phyloP scores from a whole-genome alignment of 37 sponge, comb jelly and placozoan genomes.

The Mnemiopsis leidyi region DNA sequence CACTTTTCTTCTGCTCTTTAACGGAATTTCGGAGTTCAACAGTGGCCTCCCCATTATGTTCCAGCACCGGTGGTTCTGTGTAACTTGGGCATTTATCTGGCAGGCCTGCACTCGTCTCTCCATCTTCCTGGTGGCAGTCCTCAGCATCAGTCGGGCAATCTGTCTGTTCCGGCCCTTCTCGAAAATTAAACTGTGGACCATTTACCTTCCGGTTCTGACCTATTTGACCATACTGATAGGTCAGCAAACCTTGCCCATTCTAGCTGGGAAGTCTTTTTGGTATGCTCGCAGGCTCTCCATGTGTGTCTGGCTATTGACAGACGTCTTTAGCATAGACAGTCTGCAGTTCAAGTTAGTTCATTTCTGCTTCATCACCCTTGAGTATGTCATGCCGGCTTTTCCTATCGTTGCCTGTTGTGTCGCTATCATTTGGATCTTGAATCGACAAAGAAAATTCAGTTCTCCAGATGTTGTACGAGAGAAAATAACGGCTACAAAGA shows the following conservation, averaged over 20 bases:
- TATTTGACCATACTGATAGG: neutral
- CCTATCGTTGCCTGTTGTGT: neutral
- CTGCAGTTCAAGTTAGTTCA: neutral
- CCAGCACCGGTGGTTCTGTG: constrained; percentile 4
- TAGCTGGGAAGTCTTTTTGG: constrained; percentile 27
- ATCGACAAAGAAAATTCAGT: neutral
- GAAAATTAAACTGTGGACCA: neutral
- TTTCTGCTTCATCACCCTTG: constrained; percentile 11
- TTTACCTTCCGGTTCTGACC: neutral
- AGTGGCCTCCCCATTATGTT: neutral
- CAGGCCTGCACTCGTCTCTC: constrained; percentile 35
- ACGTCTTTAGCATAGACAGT: neutral
- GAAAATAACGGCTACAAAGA: neutral
- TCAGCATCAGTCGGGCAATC: neutral
- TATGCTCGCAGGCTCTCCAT: constrained; percentile 27
- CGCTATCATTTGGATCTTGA: neutral
- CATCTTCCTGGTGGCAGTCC: constrained; percentile 42
- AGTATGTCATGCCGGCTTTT: constrained; percentile 8
- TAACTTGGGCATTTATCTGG: constrained; percentile 22
- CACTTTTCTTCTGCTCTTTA: neutral
- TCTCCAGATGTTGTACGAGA: neutral
- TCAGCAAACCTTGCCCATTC: neutral
- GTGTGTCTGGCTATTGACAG: constrained; percentile 18
- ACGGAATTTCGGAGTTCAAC: constrained; percentile 39
- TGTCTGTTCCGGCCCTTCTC: neutral